These are phyloP conservation scores for Neomonachus schauinslandi DNA, from an alignment of 2,113 vertebrate genomes.

Conservation along the genomic window DNA sequence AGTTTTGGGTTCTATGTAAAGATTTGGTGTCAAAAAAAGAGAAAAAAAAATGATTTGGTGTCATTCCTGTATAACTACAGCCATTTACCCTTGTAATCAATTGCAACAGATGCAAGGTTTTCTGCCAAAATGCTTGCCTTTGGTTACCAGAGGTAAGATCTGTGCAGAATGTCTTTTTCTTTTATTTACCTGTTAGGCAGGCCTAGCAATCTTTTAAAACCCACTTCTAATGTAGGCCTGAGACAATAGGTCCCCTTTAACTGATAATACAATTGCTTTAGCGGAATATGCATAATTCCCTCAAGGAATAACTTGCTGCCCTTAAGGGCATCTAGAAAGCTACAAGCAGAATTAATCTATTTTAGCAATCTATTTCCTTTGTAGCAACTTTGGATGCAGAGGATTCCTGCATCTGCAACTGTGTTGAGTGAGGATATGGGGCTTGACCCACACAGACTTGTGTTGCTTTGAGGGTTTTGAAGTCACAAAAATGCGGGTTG, in stretches of 20 bases:
- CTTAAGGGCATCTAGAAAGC: background rate
- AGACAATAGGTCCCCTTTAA: background rate
- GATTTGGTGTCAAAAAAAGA: background rate
- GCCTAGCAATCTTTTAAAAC: background rate
- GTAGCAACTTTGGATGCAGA: background rate
- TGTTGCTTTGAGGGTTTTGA: background rate
- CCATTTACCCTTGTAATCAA: background rate
- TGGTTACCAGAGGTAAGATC: constrained; percentile 3
- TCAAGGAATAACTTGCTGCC: background rate
- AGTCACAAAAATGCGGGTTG: background rate
- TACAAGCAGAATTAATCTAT: background rate
- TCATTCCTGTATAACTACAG: constrained; percentile 3
- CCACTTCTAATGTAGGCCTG: constrained; percentile 28
- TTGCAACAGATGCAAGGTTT: background rate
- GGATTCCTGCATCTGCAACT: background rate
- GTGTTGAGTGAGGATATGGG: no score
- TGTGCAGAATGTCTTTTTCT: constrained; percentile 2
- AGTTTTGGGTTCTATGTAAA: background rate
- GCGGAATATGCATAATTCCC: background rate
- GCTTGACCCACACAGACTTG: background rate
- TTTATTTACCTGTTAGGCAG: constrained; percentile 1
- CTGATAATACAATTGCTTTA: background rate
- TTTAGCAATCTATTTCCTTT: background rate
- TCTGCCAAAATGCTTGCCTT: constrained; percentile 31
- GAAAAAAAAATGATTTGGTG: background rate